Evolutionary conservation across 2,888 invertebrate species (phyloP), one percentile per base, ranked within the genome.

Genomic region (Agonopterix alstromeriana): DNA sequence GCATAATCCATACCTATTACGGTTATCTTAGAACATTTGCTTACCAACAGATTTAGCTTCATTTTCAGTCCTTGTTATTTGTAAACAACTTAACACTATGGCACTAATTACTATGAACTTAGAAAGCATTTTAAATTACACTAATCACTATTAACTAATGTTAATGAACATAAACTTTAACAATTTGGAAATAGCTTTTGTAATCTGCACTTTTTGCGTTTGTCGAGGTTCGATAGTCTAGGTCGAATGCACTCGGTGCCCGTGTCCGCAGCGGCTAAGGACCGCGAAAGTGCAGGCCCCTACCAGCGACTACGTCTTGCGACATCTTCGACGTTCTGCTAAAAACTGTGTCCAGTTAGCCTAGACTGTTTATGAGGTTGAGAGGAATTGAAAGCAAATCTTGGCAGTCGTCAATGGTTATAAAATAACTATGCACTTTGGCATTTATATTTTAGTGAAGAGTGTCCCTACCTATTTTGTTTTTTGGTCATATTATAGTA

Each of bases 221-320:
- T 41, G 2, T 38, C 43, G 41, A 46, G 45, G 43, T 43, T 8
- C 27, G 36, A 14, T 47, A 43, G 36, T 17, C 8, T 17, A 17
- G 36, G 36, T 7, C 43, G 36, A 35, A 40, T 47, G 46, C 38
- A 45, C 43, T 38, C 41, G 12, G 48, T 43, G 46, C 65, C 60
- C 65, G 61, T 60, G 52, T n/a, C n/a, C 60, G 57, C 54, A 55
- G 56, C 67, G 60, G 55, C 61, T 58, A 59, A 58, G 60, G 64
- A 57, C 65, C 58, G 69, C 72, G 78, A 77, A 76, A 75, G 74
- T 74, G 61, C 62, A 61, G 51, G 56, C 77, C 78, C 80, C 82
- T 76, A 65, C 74, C 65, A 56, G 55, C 53, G 47, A 49, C 45
- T 36, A n/a, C 36, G 50, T 47, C 53, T 74, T 74, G 69, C 82